Base-by-base conservation (phyloP, 1,140 invertebrate genomes). In the Bombus waltoni region DNA sequence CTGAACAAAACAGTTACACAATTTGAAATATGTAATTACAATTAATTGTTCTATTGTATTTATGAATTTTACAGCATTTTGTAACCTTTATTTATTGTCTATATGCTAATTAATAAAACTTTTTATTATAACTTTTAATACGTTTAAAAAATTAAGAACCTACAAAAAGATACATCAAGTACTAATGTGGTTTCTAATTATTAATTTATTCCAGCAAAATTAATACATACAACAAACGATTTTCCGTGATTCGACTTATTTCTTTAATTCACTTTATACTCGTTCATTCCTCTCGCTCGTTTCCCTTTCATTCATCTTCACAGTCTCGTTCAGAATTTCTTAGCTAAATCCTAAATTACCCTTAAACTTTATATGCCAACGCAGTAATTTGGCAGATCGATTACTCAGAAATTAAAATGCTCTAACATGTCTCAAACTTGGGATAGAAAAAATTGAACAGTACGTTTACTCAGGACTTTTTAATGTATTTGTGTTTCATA, bases 211-310 rank as follows among this genome's bases (percentile, higher is more conserved):
- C 84, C 89, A 84, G 84, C 76, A 90, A 35, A 81, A 82, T 71
- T 85, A 82, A 76, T 90, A 90, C 89, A 89, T 90, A 89, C 89
- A 88, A 91, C 84, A 90, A 90, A 90, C 89, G 81, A 84, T 76
- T 85, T 66, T 87, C 44, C 68, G 75, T 88, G 77, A 47, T 90
- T 82, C 25, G 71, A 5, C 62, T 83, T 83, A 62, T 32, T 72
- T 84, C 53, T 84, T 76, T 76, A 77, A 70, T 25, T 79, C 87
- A 87, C 44, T 85, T 47, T 71, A 70, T 59, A 78, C 68, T 86
- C 83, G 83, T 28, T 82, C 81, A 47, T 53, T 70, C 47, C 32
- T 38, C n/a, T 73, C 18, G 6, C 62, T 86, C 83, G 83, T 38
- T 82, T 53, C 57, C 47, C 40, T 38, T 44, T 73, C 65, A 44